Evolutionary conservation across 2,888 invertebrate species (phyloP), one percentile per base, ranked within the genome.

Genomic region (Sthenelais limicola): DNA sequence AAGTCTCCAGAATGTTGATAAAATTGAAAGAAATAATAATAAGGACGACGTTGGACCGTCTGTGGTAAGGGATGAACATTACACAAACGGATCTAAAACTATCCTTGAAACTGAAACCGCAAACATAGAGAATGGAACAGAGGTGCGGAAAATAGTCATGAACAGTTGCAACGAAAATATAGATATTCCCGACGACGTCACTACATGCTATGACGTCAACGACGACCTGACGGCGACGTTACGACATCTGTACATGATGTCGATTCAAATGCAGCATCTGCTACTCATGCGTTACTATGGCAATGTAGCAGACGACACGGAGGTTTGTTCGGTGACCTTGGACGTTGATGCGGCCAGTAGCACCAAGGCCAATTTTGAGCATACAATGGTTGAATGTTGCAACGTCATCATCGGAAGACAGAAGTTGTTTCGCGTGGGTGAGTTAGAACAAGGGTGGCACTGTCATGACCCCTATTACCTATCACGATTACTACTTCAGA

Each of bases 211-310:
- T 62, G 62, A 62, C 62, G 62, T 62, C 21, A 38, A 38, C 1
- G 38, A 62, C 3, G 62, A 62, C 38, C 24, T 62, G 24, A 24
- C 4, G 12, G 62, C 12, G 9, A 24, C 38, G 18, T 43, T 35
- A 26, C 35, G 62, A 12, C 62, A 62, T 15, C 62, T 62, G 24
- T 38, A 38, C 38, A 62, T 62, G 62, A 35, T 62, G 18, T 38
- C 43, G 38, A 62, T 62, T 1, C 62, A 62, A 28, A 62, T 62
- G 62, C 62, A 62, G 62, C 35, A 62, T 43, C 62, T 62, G 18
- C 43, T 62, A 5, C 21, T 62, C 38, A 62, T 21, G 24, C 62
- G 62, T 38, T 38, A 24, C 62, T 43, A 62, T 62, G 62, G 62
- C 2, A 43, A 62, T 24, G 15, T 15, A 24, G 62, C 38, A 3